Base-by-base conservation (phyloP, 2,888 invertebrate species). In the Acleris laterana region DNA sequence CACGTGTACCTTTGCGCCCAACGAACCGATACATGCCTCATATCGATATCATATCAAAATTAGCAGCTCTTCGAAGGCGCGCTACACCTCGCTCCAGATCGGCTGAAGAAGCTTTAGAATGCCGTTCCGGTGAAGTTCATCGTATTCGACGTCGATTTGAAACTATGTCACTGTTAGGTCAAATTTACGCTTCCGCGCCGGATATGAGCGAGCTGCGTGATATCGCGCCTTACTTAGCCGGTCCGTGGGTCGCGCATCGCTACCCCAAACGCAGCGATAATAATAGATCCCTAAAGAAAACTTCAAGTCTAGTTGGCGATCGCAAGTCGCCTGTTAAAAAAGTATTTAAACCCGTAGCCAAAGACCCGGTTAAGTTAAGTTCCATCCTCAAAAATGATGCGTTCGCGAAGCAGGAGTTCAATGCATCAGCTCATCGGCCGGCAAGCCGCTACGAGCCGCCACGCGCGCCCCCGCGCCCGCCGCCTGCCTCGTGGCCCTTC, bases 31-130 rank as follows among this genome's bases (percentile, higher is more conserved):
- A 95, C 71, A 97, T 97, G 97, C 97, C 97, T 0, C 97, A 96
- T 77, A 97, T 97, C 72, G 97, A 97, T 76, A 95, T 97, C n/a
- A 98, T 97, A 75, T 97, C 97, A 74, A 97, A 97, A 88, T 94
- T 96, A 63, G 97, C 97, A 0, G 94, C 95, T 1, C 86, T 96
- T 42, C 93, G 94, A 55, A 87, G 88, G 71, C 87, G 93, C 48
- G 85, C 89, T 1, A 74, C 87, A 25, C 89, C 91, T 38, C 88
- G 94, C 63, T 93, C 93, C 55, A 91, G 93, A 72, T 90, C 94
- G 20, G 85, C 90, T 9, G 91, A 93, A 77, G 93, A 92, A 72
- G 87, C 89, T 9, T 79, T 84, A 74, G 91, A 93, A 88, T 93
- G 93, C 81, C 94, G 94, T 11, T 84, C 94, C 0, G 95, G 95